These are phyloP conservation scores for Bombus confusus DNA, from an alignment of 1,140 invertebrate species.

Conservation along the genomic window DNA sequence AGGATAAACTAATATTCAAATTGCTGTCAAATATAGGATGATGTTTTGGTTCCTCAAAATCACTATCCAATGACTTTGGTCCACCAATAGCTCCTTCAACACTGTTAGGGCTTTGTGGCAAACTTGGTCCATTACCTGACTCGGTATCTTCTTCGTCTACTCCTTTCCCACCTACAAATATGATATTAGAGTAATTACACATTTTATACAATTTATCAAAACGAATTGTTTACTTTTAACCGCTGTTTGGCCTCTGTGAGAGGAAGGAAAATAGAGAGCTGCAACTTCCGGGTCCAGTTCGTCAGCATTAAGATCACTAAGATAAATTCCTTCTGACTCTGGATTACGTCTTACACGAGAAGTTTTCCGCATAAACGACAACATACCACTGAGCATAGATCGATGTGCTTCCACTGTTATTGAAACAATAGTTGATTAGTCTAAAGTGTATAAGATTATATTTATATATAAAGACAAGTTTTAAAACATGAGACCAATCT, in stretches of 20 bases:
- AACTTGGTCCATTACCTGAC: constrained; percentile 96
- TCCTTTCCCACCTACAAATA: constrained; percentile 72
- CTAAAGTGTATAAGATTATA: constrained; percentile 18
- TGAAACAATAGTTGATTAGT: constrained; percentile 73
- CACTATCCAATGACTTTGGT: constrained; percentile 89
- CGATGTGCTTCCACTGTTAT: constrained; percentile 84
- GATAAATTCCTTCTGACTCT: constrained; percentile 92
- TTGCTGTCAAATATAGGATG: constrained; percentile 84
- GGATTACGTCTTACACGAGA: constrained; percentile 87
- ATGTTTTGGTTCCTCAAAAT: constrained; percentile 89
- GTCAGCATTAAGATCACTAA: constrained; percentile 95
- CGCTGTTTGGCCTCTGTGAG: constrained; percentile 75
- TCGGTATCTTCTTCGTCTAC: constrained; percentile 94
- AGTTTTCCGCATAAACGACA: constrained; percentile 95
- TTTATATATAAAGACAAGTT: not conserved
- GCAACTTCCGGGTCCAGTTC: constrained; percentile 95
- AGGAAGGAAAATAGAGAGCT: constrained; percentile 92
- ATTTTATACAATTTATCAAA: not conserved
- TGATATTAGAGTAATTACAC: not conserved
- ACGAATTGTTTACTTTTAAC: constrained; percentile 71
- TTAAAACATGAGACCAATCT: no score
- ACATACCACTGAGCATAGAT: constrained; percentile 94
- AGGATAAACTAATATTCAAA: constrained; percentile 87
- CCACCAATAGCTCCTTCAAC: constrained; percentile 89
- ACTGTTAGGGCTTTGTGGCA: constrained; percentile 96